Conservation (phyloP, 2,797 vertebrate species). For the Menidia menidia region DNA sequence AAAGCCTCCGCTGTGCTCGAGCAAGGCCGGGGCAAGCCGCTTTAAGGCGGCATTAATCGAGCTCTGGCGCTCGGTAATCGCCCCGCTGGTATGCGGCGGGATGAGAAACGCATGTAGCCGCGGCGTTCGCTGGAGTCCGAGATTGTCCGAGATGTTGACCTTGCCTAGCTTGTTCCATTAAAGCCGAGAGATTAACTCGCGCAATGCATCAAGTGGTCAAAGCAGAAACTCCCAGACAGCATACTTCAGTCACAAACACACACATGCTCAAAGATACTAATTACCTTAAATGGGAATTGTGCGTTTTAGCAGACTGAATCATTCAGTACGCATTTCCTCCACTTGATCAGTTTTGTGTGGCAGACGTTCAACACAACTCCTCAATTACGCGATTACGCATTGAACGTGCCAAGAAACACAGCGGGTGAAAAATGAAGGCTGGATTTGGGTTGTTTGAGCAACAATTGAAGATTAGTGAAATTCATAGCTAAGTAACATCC, state of each 20-base stretch:
- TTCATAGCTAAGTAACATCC: slow-evolving; percentile 20
- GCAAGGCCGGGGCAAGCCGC: slow-evolving; percentile 49
- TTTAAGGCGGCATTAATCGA: slow-evolving; percentile 70
- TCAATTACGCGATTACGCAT: slow-evolving; percentile 37
- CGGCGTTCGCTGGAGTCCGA: slow-evolving; percentile 50
- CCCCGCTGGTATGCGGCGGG: slow-evolving; percentile 44
- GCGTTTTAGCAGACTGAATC: slow-evolving; percentile 29
- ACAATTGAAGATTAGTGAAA: slow-evolving; percentile 19
- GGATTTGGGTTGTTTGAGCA: slow-evolving; percentile 28
- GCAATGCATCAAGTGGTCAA: slow-evolving; percentile 61
- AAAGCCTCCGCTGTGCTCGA: slow-evolving; percentile 54
- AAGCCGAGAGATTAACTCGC: slow-evolving; percentile 70
- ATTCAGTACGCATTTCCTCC: slow-evolving; percentile 39
- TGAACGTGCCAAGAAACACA: slow-evolving; percentile 39
- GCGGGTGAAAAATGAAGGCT: slow-evolving; percentile 19
- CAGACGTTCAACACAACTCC: slow-evolving; percentile 28
- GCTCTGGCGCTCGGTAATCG: slow-evolving; percentile 68
- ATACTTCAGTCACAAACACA: slow-evolving; percentile 3
- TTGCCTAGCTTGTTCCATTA: slow-evolving; percentile 73
- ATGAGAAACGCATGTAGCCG: slow-evolving; percentile 71
- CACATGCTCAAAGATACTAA: slow-evolving; percentile 37
- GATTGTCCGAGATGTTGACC: slow-evolving; percentile 50
- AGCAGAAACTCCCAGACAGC: slow-evolving; percentile 22
- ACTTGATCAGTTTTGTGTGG: slow-evolving; percentile 34
- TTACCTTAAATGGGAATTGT: slow-evolving; percentile 59